Evolutionary conservation across 1,140 invertebrate genomes (phyloP).

Genomic region (Drosophila erecta): DNA sequence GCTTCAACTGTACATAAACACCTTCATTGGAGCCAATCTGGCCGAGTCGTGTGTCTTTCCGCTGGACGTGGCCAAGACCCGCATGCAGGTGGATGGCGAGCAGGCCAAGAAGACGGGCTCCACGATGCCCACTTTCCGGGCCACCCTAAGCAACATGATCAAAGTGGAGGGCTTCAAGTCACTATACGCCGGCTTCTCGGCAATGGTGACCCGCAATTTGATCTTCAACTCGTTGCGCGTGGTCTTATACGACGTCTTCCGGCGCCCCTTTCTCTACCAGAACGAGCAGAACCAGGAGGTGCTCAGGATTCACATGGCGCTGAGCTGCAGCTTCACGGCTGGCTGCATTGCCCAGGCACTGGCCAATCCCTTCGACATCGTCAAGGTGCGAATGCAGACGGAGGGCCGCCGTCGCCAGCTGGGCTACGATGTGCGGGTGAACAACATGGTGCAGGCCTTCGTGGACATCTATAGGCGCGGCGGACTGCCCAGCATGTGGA

Average conservation of each 20-base stretch:
- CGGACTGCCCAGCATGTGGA: slow-evolving; percentile 41
- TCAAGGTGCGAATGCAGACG: slow-evolving; percentile 61
- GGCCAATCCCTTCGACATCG: slow-evolving; percentile 58
- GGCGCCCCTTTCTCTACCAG: slow-evolving; percentile 18
- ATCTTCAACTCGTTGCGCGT: slow-evolving; percentile 58
- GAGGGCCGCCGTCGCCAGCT: slow-evolving; percentile 17
- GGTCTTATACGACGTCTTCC: slow-evolving; percentile 53
- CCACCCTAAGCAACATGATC: slow-evolving; percentile 19
- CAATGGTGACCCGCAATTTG: slow-evolving; percentile 45
- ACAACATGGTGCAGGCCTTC: slow-evolving; percentile 13
- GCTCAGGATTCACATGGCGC: slow-evolving; percentile 1
- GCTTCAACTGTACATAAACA: slow-evolving; percentile 48
- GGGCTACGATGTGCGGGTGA: slow-evolving; percentile 27
- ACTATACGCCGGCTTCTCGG: slow-evolving; percentile 48
- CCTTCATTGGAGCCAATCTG: slow-evolving; percentile 52
- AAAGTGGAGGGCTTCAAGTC: slow-evolving; percentile 7
- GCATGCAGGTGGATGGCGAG: slow-evolving; percentile 54
- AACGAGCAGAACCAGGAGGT: slow-evolving; percentile 12
- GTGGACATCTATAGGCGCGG: slow-evolving; percentile 21
- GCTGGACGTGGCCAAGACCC: slow-evolving; percentile 56
- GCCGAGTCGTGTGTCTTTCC: slow-evolving; percentile 47
- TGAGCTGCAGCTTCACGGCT: slow-evolving; percentile 28
- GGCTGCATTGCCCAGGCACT: slow-evolving; percentile 55
- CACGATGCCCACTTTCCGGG: slow-evolving; percentile 6
- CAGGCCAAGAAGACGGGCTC: slow-evolving; percentile 24